Conservation (phyloP, 2,797 vertebrate genomes). For the Austrolebias charrua region DNA sequence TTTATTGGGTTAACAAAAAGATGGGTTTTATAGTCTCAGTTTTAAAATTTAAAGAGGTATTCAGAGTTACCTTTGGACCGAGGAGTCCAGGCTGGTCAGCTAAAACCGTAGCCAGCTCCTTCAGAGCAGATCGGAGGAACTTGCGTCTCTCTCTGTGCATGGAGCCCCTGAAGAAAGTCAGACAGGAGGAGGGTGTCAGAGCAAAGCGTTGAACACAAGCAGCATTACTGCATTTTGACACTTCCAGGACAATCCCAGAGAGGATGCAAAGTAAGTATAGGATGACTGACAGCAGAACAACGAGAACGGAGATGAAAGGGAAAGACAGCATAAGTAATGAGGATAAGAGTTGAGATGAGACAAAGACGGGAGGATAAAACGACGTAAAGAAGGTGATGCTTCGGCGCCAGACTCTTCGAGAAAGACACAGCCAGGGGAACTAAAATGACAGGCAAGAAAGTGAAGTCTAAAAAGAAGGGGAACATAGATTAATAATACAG, state of each 20-base stretch:
- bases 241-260: constrained; percentile 54
- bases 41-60: constrained; percentile 1
- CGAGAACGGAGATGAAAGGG: constrained; percentile 54
- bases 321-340: constrained; percentile 51
- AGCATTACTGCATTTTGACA: constrained; percentile 54
- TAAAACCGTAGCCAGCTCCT: constrained; percentile 94
- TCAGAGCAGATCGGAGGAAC: constrained; percentile 94
- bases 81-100: constrained; percentile 97
- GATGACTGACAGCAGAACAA: constrained; percentile 43
- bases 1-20: too few relatives aligned
- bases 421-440: constrained; percentile 9
- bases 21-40: too few relatives aligned
- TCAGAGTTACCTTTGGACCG: constrained; percentile 89
- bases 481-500: constrained; percentile 25
- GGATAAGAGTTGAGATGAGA: constrained; percentile 46
- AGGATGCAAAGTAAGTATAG: constrained; percentile 40
- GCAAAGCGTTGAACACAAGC: constrained; percentile 24
- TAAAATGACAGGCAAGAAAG: constrained; percentile 15
- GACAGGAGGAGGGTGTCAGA: constrained; percentile 30
- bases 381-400: constrained; percentile 19
- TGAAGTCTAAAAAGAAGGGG: constrained; percentile 5
- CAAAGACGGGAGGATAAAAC: constrained; percentile 7
- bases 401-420: constrained; percentile 31
- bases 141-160: constrained; percentile 97
- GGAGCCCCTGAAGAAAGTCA: constrained; percentile 82